phyloP scores from a whole-genome alignment of 2,888 invertebrate species.

The Pseudanteris insignis region DNA sequence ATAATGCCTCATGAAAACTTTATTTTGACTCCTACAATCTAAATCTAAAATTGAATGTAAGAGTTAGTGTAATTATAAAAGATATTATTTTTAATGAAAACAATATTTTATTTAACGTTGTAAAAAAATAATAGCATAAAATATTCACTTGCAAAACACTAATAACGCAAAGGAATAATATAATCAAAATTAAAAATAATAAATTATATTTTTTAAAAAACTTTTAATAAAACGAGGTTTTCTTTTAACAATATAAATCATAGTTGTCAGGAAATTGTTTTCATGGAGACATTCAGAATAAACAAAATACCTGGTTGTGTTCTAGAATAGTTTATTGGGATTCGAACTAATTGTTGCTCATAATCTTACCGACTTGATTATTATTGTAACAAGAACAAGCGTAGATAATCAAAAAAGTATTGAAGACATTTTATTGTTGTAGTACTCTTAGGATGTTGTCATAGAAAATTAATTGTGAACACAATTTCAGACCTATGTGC shows the following conservation, averaged over 20 bases:
- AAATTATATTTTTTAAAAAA: no score
- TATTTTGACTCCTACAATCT: no score
- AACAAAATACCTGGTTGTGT: constrained; percentile 31
- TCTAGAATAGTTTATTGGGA: constrained; percentile 29
- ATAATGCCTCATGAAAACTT: constrained; percentile 7
- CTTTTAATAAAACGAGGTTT: no score
- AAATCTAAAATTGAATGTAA: no score
- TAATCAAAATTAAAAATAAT: no score
- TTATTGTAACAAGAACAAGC: background rate
- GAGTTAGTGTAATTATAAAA: no score
- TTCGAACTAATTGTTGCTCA: constrained; percentile 17
- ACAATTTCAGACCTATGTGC: no score
- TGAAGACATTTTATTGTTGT: constrained; percentile 29
- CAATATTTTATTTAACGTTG: no score
- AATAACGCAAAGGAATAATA: no score
- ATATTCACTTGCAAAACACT: background rate
- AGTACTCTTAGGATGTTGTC: constrained; percentile 16
- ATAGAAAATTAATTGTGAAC: constrained; percentile 4
- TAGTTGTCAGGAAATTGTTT: constrained; percentile 11
- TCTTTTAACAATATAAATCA: no score
- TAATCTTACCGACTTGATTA: constrained; percentile 1
- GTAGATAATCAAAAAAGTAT: constrained; percentile 9
- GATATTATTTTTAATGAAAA: no score
- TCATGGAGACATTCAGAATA: constrained; percentile 11
- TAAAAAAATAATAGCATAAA: no score